Conservation (phyloP, 2,888 invertebrate genomes). For the Folsomia manolachei region DNA sequence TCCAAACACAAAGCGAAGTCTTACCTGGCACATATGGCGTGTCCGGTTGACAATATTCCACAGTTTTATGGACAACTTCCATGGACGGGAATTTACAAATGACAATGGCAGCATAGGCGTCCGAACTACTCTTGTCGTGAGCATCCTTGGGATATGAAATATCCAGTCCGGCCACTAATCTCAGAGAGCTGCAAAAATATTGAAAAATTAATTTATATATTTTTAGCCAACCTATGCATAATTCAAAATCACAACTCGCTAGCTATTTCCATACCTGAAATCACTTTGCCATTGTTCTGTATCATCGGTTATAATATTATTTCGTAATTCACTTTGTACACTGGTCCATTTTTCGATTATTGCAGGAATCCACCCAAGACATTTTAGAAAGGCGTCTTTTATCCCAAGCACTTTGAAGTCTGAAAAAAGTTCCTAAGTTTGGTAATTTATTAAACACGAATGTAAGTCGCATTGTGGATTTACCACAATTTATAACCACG, state of each 20-base stretch:
- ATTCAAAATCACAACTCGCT: background rate
- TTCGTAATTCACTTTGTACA: slow-evolving; percentile 30
- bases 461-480: no score
- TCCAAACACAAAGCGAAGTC: no score
- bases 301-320: slow-evolving; percentile 31
- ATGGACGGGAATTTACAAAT: slow-evolving; percentile 44
- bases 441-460: no score
- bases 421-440: no score
- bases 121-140: slow-evolving; percentile 25
- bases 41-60: slow-evolving; percentile 46
- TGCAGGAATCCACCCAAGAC: no score
- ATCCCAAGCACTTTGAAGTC: no score
- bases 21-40: slow-evolving; percentile 54
- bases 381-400: no score
- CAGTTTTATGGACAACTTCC: slow-evolving; percentile 37
- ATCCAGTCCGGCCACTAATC: slow-evolving; percentile 44
- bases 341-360: slow-evolving; percentile 31
- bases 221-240: no score
- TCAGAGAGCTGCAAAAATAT: slow-evolving; percentile 31
- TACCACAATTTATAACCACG: no score
- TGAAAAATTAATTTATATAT: no score
- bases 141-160: slow-evolving; percentile 37
- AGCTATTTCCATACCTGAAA: slow-evolving; percentile 19
- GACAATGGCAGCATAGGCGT: slow-evolving; percentile 36
- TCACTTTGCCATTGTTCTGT: slow-evolving; percentile 39